phyloP scores from a whole-genome alignment of 2,797 vertebrate species.

The Tangara arthus region DNA sequence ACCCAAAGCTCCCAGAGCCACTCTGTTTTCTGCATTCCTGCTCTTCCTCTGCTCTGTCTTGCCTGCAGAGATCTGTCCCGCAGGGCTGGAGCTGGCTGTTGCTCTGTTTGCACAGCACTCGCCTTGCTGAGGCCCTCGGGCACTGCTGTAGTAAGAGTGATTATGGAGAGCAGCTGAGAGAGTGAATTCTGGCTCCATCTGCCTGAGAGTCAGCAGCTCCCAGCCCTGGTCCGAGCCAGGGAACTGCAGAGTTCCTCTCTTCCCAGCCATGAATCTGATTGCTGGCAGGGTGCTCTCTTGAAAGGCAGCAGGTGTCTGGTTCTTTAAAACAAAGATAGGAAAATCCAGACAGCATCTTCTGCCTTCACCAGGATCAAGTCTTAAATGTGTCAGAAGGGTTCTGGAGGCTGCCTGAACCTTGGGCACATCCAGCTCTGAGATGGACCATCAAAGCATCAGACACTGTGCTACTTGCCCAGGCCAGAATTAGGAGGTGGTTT shows the following conservation, averaged over 20 bases:
- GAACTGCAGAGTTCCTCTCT: background rate
- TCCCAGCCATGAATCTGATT: background rate
- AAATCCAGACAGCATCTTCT: background rate
- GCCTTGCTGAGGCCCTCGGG: background rate
- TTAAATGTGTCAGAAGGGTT: background rate
- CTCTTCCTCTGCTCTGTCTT: background rate
- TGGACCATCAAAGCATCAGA: background rate
- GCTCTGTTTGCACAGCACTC: background rate
- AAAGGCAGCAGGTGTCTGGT: background rate
- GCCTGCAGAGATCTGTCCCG: rapidly evolving
- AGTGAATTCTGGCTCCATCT: background rate
- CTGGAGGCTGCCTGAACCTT: background rate
- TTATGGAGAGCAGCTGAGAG: background rate
- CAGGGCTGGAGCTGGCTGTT: background rate
- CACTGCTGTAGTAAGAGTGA: background rate
- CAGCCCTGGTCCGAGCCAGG: rapidly evolving
- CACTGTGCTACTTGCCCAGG: background rate
- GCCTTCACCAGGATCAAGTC: background rate
- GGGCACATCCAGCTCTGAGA: background rate
- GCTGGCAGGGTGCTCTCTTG: background rate
- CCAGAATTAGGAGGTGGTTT: background rate
- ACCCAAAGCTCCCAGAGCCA: background rate
- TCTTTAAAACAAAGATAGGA: background rate
- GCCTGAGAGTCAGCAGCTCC: background rate
- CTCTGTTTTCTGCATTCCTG: rapidly evolving